phyloP scores from a whole-genome alignment of 1,140 invertebrate species.

The Adoxophyes honmai region DNA sequence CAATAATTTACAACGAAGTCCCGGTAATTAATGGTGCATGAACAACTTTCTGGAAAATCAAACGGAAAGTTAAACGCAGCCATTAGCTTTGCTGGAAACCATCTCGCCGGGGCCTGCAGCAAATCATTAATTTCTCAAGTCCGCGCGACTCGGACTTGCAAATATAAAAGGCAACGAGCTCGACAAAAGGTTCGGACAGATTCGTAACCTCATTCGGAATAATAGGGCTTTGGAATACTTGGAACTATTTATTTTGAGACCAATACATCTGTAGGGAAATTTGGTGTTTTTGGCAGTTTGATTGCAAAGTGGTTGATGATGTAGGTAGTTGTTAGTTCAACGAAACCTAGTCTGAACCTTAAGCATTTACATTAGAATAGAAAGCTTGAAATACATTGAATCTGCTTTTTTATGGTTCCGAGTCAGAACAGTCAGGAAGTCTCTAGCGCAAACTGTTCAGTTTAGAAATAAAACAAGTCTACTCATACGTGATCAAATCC shows the following conservation, averaged over 20 bases:
- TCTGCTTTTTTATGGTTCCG: too few species aligned
- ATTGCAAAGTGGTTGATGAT: too few species aligned
- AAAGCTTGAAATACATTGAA: too few species aligned
- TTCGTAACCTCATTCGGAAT: background rate
- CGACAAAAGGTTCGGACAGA: conserved; percentile 12
- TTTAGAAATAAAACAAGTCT: too few species aligned
- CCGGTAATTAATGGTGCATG: background rate
- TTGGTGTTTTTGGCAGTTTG: too few species aligned
- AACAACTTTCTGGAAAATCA: conserved; percentile 7
- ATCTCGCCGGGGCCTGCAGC: background rate
- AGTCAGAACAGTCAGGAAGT: too few species aligned
- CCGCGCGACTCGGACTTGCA: background rate
- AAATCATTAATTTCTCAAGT: conserved; percentile 9
- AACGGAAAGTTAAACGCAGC: background rate
- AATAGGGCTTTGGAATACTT: conserved; percentile 2
- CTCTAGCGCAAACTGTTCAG: too few species aligned
- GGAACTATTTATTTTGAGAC: conserved; percentile 9
- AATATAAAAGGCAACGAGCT: conserved; percentile 1
- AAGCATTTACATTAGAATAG: too few species aligned
- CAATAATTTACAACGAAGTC: background rate
- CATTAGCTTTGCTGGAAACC: background rate
- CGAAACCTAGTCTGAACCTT: too few species aligned
- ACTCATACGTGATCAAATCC: too few species aligned
- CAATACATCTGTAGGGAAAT: background rate
- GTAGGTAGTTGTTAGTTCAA: too few species aligned